Conservation (phyloP, 2,888 invertebrate genomes). For the Aelia acuminata region DNA sequence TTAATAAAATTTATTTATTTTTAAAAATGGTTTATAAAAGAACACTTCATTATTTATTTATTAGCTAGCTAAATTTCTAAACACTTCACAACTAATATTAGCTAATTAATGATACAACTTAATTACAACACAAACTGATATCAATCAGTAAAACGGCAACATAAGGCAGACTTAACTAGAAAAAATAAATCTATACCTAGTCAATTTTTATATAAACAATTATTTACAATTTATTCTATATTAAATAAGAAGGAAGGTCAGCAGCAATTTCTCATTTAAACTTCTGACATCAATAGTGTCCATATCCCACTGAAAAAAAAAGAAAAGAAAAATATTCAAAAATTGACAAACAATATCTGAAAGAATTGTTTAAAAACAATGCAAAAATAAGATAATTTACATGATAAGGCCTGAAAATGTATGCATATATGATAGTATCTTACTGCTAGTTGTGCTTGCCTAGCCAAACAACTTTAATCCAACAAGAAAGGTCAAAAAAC, state of each 20-base stretch:
- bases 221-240: conserved; percentile 2
- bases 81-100: neutral
- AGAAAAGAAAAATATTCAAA: neutral
- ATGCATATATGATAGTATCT: no score
- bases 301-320: conserved; percentile 37
- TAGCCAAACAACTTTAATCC: no score
- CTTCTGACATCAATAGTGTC: neutral
- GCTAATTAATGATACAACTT: neutral
- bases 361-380: neutral
- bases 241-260: conserved; percentile 1
- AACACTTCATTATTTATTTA: neutral
- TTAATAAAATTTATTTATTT: neutral
- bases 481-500: no score
- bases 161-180: neutral
- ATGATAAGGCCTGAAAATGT: neutral
- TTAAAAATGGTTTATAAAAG: neutral
- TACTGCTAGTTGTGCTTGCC: no score
- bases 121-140: neutral
- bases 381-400: neutral
- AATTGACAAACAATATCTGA: neutral
- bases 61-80: neutral
- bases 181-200: neutral
- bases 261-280: neutral
- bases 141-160: neutral
- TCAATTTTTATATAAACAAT: neutral